Conservation (phyloP, 2,113 vertebrate species). For the Syngnathus typhle region DNA sequence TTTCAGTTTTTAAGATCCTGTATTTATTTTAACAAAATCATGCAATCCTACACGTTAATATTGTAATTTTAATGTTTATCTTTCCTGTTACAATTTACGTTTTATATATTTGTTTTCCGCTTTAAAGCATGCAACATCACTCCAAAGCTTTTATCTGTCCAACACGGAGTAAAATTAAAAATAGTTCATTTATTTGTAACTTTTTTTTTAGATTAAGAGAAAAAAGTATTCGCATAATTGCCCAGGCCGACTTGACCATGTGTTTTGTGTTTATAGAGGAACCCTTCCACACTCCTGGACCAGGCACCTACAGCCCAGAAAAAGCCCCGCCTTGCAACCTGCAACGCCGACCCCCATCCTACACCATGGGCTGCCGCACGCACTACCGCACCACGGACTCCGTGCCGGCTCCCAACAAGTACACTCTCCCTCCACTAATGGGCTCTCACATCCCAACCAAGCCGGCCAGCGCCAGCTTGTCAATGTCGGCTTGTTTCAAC, state of each 20-base stretch:
- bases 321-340: slow-evolving; percentile 59
- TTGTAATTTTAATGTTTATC: too few relatives aligned
- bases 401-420: slow-evolving; percentile 77
- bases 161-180: too few relatives aligned
- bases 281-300: slow-evolving; percentile 72
- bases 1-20: too few relatives aligned
- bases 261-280: slow-evolving; percentile 24
- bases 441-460: slow-evolving; percentile 72
- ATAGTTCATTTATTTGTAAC: too few relatives aligned
- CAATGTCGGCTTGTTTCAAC: slow-evolving; percentile 58
- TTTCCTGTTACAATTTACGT: too few relatives aligned
- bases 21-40: background rate
- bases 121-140: too few relatives aligned
- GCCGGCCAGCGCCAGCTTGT: slow-evolving; percentile 74
- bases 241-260: background rate
- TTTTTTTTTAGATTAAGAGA: background rate
- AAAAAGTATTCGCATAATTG: background rate
- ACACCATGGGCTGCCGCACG: slow-evolving; percentile 75
- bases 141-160: too few relatives aligned
- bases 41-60: too few relatives aligned
- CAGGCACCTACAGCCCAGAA: slow-evolving; percentile 79
- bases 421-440: slow-evolving; percentile 76
- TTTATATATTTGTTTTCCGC: too few relatives aligned
- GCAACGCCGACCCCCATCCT: slow-evolving; percentile 71
- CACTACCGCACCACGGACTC: slow-evolving; percentile 60